phyloP scores from a whole-genome alignment of 2,888 invertebrate species.

The Microctonus brassicae region DNA sequence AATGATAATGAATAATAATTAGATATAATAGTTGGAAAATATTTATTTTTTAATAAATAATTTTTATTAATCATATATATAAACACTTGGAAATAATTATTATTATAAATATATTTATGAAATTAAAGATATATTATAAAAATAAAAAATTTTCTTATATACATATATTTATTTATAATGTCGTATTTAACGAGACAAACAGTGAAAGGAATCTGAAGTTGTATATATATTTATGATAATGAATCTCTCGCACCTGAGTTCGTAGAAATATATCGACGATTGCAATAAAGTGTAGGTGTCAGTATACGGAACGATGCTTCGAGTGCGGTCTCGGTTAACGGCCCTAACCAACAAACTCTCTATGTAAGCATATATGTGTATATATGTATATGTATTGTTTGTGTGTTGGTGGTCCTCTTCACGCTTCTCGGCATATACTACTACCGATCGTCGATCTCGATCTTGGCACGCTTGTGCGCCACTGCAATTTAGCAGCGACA shows the following conservation, averaged over 20 bases:
- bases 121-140: too few relatives aligned
- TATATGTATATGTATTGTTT: constrained; percentile 1
- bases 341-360: neutral
- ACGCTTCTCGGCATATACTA: constrained; percentile 4
- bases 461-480: constrained; percentile 19
- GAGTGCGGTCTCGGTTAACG: constrained; percentile 23
- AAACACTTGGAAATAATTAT: too few relatives aligned
- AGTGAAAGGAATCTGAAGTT: constrained; percentile 24
- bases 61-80: too few relatives aligned
- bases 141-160: too few relatives aligned
- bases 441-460: constrained; percentile 27
- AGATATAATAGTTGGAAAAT: too few relatives aligned
- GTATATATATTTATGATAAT: constrained; percentile 26
- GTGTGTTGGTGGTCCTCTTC: constrained; percentile 27
- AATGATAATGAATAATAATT: too few relatives aligned
- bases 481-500: constrained; percentile 21
- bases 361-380: neutral
- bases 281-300: constrained; percentile 30
- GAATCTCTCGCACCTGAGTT: constrained; percentile 22
- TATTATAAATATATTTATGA: too few relatives aligned
- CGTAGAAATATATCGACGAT: constrained; percentile 26
- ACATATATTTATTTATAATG: neutral
- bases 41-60: too few relatives aligned
- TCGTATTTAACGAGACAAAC: constrained; percentile 13
- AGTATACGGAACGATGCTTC: constrained; percentile 19